phyloP scores from a whole-genome alignment of 2,888 invertebrate species.

The Sipha maydis region DNA sequence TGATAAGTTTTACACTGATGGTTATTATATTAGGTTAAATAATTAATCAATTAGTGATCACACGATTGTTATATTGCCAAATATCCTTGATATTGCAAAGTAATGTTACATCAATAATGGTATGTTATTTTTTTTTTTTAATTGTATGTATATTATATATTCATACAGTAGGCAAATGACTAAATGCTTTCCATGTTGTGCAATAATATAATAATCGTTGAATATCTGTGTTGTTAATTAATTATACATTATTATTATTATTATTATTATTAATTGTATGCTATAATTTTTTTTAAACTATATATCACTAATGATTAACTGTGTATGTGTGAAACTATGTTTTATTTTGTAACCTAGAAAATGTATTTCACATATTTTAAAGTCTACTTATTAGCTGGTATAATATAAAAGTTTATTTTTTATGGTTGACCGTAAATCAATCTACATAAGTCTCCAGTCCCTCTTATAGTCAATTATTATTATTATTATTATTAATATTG shows the following conservation, averaged over 20 bases:
- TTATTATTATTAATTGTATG: slow-evolving; percentile 15
- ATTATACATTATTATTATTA: slow-evolving; percentile 44
- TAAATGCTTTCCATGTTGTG: slow-evolving; percentile 32
- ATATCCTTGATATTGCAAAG: neutral
- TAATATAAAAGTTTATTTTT: slow-evolving; percentile 14
- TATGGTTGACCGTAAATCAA: neutral
- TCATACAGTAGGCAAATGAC: neutral
- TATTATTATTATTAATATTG: slow-evolving; percentile 1
- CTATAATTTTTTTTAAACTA: slow-evolving; percentile 15
- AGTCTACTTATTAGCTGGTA: slow-evolving; percentile 37
- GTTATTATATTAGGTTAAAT: neutral
- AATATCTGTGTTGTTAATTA: slow-evolving; percentile 53
- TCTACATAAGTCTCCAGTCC: slow-evolving; percentile 24
- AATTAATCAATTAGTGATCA: neutral
- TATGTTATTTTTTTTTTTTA: neutral
- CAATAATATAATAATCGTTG: slow-evolving; percentile 48
- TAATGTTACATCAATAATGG: neutral
- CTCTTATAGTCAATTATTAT: slow-evolving; percentile 56
- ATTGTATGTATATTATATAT: neutral
- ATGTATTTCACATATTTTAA: slow-evolving; percentile 25
- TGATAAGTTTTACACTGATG: neutral
- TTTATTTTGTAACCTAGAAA: slow-evolving; percentile 35
- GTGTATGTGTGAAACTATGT: slow-evolving; percentile 19
- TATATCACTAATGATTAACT: slow-evolving; percentile 7
- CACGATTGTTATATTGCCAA: slow-evolving; percentile 5